A percentile compares a stretch with the other conserved stretches of the same genome.
These are phyloP conservation scores for Mamestra brassicae DNA, from an alignment of 2,888 invertebrate species.

Conservation along the genomic window DNA sequence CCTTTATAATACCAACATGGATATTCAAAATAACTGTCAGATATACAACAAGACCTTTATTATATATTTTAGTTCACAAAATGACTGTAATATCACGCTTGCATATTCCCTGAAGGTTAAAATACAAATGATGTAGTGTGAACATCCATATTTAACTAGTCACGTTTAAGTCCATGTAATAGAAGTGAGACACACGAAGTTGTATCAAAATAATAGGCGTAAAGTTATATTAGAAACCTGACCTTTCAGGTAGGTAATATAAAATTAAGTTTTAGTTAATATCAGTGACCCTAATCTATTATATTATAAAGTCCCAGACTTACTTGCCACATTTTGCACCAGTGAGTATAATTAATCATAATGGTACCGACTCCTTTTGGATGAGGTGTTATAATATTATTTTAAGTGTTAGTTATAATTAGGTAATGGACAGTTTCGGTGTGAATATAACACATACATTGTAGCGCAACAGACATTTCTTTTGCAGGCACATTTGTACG, in stretches of 20 bases:
- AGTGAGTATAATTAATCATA: conserved; percentile 16
- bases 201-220: neutral
- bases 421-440: conserved; percentile 20
- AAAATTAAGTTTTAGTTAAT: conserved; percentile 25
- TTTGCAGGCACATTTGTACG: neutral
- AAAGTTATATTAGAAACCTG: neutral
- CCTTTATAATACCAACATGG: no score
- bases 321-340: neutral
- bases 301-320: conserved; percentile 5
- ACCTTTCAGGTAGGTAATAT: conserved; percentile 15
- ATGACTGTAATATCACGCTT: no score
- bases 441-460: conserved; percentile 5
- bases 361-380: neutral
- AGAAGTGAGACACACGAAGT: neutral
- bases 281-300: conserved; percentile 25
- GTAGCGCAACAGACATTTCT: neutral
- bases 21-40: no score
- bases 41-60: no score
- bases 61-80: no score
- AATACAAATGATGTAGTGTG: no score
- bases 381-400: conserved; percentile 5
- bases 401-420: conserved; percentile 24
- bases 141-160: neutral
- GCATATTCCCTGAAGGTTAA: no score
- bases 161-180: no score